Base-by-base conservation (phyloP, 2,797 vertebrate genomes). In the Danio kyathit region DNA sequence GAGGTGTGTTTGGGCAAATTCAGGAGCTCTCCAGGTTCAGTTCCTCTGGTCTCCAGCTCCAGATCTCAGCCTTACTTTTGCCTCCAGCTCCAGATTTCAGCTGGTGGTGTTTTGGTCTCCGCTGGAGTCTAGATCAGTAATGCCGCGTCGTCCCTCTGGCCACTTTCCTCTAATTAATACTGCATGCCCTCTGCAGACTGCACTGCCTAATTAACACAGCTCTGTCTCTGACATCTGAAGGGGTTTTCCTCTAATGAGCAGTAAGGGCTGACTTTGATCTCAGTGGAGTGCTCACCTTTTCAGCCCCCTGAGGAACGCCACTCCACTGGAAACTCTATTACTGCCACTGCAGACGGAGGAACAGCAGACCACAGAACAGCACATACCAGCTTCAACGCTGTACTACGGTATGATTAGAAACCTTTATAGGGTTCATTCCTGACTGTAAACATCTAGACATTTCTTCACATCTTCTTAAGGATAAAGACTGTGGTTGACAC, bases 141-240 rank as follows among this genome's bases (percentile, higher is more conserved):
- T 16, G 74, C 86, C 69, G 57, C 78, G 82, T 82, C 86, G 87
- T 91, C 91, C 90, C 92, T 88, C 86, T 59, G 91, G 91, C 90
- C 89, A 89, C 87, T 88, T 93, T 88, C 91, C 90, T 87, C 86
- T 94, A 93, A 94, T 94, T 93, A 93, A 92, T 90, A 88, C 85
- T 72, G 89, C 21, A 86, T 88, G 87, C 91, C 91, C 94, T 92
- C 92, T 85, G 90, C 90, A 91, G 92, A 91, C 87, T 92, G 87
- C 86, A 85, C 84, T 87, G 85, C 64, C 89, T 94, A 93, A 94
- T 94, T 94, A 94, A 91, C 84, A 21, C 48, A 76, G 82, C 86
- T 91, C 84, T 85, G 82, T 83, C 83, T 85, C 87, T 89, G 89
- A 92, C 91, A 93, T 89, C 86, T 82, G 88, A 89, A 88, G 85